Percentiles rank a stretch among this genome's conserved stretches.
These are phyloP conservation scores for Melanocharis versteri DNA, from an alignment of 2,113 vertebrate genomes.

Conservation along the genomic window DNA sequence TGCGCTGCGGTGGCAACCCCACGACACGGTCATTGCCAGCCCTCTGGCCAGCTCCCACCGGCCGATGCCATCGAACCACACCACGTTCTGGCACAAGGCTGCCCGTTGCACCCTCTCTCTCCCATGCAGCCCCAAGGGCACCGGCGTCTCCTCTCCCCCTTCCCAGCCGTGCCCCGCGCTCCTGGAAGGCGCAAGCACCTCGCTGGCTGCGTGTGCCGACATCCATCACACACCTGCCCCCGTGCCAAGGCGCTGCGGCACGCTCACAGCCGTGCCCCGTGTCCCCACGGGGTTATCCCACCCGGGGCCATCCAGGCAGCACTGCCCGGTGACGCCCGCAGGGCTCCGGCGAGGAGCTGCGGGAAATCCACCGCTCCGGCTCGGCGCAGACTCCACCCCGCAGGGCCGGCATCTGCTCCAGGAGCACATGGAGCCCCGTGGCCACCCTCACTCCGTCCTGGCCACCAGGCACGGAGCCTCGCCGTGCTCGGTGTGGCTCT, in stretches of 20 bases:
- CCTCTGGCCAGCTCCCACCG: background rate
- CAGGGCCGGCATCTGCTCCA: rapidly evolving
- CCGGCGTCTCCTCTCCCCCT: background rate
- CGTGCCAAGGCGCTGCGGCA: rapidly evolving
- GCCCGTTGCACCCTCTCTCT: background rate
- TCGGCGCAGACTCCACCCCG: background rate
- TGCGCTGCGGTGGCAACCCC: rapidly evolving
- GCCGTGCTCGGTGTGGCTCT: rapidly evolving
- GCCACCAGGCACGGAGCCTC: background rate
- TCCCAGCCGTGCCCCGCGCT: background rate
- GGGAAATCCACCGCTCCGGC: background rate
- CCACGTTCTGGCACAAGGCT: background rate
- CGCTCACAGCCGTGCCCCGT: rapidly evolving
- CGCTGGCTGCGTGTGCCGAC: rapidly evolving
- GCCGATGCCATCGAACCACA: background rate
- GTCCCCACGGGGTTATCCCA: rapidly evolving
- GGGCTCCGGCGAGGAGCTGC: background rate
- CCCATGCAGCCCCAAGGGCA: background rate
- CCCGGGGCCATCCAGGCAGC: background rate
- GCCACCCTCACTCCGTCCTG: background rate
- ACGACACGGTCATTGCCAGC: rapidly evolving
- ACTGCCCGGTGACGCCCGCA: background rate
- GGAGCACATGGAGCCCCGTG: background rate
- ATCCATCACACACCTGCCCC: rapidly evolving
- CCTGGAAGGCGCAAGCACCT: background rate